These are phyloP conservation scores for Pristionchus exspectatus DNA, from an alignment of 2,888 invertebrate species.

Conservation along the genomic window DNA sequence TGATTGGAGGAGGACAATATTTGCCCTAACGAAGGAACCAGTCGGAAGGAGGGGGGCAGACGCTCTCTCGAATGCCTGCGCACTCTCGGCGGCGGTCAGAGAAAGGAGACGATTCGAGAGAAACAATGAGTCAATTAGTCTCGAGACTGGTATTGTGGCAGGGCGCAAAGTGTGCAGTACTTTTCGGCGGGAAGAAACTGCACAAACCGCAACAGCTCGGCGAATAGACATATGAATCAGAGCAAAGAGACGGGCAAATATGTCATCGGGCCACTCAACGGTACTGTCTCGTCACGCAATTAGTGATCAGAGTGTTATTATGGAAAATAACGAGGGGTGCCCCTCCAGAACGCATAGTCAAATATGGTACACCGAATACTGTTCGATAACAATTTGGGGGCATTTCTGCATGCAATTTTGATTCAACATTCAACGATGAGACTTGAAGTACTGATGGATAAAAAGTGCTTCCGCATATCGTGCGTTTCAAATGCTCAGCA, in stretches of 20 bases:
- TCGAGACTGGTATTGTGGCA: neutral
- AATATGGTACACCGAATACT: no score
- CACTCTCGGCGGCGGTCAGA: neutral
- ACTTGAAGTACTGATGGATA: neutral
- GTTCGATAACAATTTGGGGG: no score
- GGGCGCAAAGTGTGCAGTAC: neutral
- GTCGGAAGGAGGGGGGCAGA: neutral
- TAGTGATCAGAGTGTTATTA: no score
- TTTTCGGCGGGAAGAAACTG: neutral
- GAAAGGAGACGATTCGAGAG: neutral
- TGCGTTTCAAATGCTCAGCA: no score
- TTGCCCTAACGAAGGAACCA: neutral
- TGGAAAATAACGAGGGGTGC: no score
- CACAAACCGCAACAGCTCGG: neutral
- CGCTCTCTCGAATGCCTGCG: neutral
- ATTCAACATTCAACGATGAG: no score
- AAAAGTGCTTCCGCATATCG: neutral
- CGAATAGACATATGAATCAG: neutral
- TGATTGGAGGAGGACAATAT: constrained; percentile 13
- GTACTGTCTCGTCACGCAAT: no score
- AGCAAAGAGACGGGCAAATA: no score
- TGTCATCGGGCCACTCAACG: no score
- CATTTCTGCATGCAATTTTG: no score
- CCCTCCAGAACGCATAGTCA: no score
- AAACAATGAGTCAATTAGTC: constrained; percentile 24